Base-by-base conservation (phyloP, 1,140 invertebrate species). In the Theocolax elegans region DNA sequence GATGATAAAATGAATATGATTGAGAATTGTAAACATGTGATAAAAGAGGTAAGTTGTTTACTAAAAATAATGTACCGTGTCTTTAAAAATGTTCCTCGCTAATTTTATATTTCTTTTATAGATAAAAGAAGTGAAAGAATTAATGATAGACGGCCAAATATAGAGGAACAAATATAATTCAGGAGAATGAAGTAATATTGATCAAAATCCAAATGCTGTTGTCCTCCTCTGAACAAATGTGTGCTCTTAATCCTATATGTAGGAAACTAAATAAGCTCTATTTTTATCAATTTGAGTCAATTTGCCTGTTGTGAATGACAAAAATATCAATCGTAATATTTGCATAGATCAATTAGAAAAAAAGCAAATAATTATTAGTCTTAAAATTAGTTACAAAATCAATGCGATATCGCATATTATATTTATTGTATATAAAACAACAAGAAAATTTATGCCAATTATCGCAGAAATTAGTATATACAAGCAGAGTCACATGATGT, bases 1-100 rank as follows among this genome's bases (percentile, higher is more conserved):
- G 76, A 82, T 63, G 75, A 77, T 31, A 74, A 79, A 49, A 79
- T 76, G 59, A 80, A 48, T 38, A 70, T 82, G 25, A 75, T 82
- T 35, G 79, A 81, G 56, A 83, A 79, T 56, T 76, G 76, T 63
- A 78, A 77, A 53, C 75, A 79, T 58, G 71, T 81, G 64, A 76
- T 80, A 66, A 81, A 80, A 75, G 79, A 82, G 76, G 76, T 79
- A 72, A 77, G 21, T 49, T n/a, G 35, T 51, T 25, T 10, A 25
- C 13, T 44, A 15, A 44, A 44, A n/a, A n/a, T n/a, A n/a, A n/a
- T n/a, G n/a, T n/a, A n/a, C n/a, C n/a, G n/a, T n/a, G n/a, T n/a
- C n/a, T n/a, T n/a, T n/a, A n/a, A n/a, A n/a, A n/a, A n/a, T n/a
- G n/a, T n/a, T n/a, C n/a, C n/a, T n/a, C n/a, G n/a, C n/a, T n/a